Conservation (phyloP, 2,113 vertebrate species). For the Zeus faber region DNA sequence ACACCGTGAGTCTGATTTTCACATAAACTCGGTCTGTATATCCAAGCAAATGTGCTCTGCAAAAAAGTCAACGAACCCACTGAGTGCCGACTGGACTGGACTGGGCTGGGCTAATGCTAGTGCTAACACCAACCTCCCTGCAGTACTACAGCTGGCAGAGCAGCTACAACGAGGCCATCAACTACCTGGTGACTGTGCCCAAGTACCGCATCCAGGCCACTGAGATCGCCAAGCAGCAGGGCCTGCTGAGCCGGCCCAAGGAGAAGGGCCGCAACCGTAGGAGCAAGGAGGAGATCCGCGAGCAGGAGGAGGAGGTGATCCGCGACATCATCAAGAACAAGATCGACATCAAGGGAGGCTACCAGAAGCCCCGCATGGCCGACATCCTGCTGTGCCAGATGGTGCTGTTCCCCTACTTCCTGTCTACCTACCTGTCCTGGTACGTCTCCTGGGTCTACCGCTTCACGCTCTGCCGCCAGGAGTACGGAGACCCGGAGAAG, state of each 20-base stretch:
- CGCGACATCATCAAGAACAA: constrained; percentile 96
- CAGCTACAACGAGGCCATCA: constrained; percentile 96
- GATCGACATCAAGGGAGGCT: constrained; percentile 97
- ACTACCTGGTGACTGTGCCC: constrained; percentile 90
- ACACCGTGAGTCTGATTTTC: too few relatives aligned
- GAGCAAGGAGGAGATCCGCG: constrained; percentile 92
- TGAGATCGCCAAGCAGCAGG: constrained; percentile 92
- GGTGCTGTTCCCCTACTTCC: constrained; percentile 84
- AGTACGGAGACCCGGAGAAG: constrained; percentile 89
- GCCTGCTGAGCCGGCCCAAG: constrained; percentile 88
- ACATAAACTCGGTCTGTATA: too few relatives aligned
- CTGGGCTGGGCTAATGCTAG: too few relatives aligned
- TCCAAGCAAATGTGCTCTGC: too few relatives aligned
- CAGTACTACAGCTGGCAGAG: constrained; percentile 99
- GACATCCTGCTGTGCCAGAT: constrained; percentile 94
- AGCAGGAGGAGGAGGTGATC: constrained; percentile 95
- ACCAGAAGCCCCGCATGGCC: constrained; percentile 90
- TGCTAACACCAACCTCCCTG: not conserved
- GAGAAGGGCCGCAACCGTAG: constrained; percentile 92
- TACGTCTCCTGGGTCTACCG: constrained; percentile 87
- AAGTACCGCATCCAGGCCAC: constrained; percentile 95
- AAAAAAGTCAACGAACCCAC: too few relatives aligned
- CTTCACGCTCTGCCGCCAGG: constrained; percentile 87
- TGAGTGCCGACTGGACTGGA: too few relatives aligned
- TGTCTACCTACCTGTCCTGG: constrained; percentile 83